Evolutionary conservation across 2,113 vertebrate genomes (phyloP).

Genomic region (Perca fluviatilis): DNA sequence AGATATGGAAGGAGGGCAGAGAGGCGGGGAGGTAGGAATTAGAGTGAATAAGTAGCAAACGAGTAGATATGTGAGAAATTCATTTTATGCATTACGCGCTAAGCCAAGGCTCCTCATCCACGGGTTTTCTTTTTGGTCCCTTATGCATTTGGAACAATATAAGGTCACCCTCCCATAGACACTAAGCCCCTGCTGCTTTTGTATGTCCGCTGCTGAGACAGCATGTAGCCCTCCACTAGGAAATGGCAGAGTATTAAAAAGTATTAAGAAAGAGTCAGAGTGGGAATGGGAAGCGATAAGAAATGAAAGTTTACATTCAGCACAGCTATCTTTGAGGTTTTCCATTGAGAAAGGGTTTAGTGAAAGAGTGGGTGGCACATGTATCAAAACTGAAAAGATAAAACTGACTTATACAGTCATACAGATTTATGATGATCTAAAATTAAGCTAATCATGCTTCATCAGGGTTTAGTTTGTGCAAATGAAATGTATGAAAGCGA

Average conservation of each 20-base stretch:
- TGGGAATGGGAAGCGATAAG: slow-evolving; percentile 70
- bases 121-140: slow-evolving; percentile 62
- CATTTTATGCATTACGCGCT: slow-evolving; percentile 77
- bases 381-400: slow-evolving; percentile 39
- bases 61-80: slow-evolving; percentile 66
- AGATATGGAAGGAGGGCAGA: slow-evolving; percentile 18
- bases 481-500: background rate
- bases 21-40: slow-evolving; percentile 49
- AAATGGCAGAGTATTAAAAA: slow-evolving; percentile 70
- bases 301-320: slow-evolving; percentile 72
- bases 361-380: slow-evolving; percentile 25
- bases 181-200: slow-evolving; percentile 74
- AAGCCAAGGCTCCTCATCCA: slow-evolving; percentile 64
- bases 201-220: slow-evolving; percentile 74
- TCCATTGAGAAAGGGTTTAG: slow-evolving; percentile 64
- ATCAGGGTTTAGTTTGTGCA: slow-evolving; percentile 1
- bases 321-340: slow-evolving; percentile 53
- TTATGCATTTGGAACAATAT: slow-evolving; percentile 76
- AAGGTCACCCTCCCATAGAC: slow-evolving; percentile 76
- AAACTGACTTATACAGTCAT: background rate
- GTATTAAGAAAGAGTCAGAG: slow-evolving; percentile 64
- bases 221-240: slow-evolving; percentile 62
- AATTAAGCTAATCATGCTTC: slow-evolving; percentile 14
- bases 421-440: slow-evolving; percentile 12
- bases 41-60: slow-evolving; percentile 60